These are phyloP conservation scores for Drosophila aff. DNA, from an alignment of 1,140 invertebrate genomes.

Conservation along the genomic window DNA sequence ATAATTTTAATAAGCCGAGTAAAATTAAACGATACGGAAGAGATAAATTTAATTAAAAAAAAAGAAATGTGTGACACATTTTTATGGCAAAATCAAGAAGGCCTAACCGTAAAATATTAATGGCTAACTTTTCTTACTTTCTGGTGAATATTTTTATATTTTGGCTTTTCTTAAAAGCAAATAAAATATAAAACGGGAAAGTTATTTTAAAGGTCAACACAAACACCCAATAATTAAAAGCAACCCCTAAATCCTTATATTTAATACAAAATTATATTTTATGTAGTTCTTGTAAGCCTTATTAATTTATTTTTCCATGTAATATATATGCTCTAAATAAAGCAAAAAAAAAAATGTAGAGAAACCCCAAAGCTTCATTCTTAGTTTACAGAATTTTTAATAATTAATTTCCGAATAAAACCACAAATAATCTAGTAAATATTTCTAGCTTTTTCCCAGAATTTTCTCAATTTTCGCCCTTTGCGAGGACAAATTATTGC, in stretches of 20 bases:
- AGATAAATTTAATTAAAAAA: not conserved
- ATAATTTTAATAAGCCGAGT: not conserved
- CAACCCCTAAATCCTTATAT: too few relatives aligned
- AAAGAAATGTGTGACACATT: not conserved
- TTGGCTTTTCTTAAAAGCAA: not conserved
- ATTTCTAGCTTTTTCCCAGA: not conserved
- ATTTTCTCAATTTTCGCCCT: constrained; percentile 1
- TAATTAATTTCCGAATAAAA: not conserved
- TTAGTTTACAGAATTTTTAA: not conserved
- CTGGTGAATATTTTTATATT: not conserved
- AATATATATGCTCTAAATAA: not conserved
- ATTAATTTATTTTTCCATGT: too few relatives aligned
- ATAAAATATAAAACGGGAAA: not conserved
- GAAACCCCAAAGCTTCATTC: not conserved
- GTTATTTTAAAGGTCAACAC: not conserved
- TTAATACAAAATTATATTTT: too few relatives aligned
- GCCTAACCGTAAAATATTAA: not conserved
- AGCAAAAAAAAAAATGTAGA: too few relatives aligned
- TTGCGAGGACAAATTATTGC: constrained; percentile 30
- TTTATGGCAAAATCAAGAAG: not conserved
- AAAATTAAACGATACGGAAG: not conserved
- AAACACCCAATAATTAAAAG: not conserved
- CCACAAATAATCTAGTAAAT: not conserved
- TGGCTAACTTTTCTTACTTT: not conserved
- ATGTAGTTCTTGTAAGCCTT: too few relatives aligned